A percentile compares a stretch with the other conserved stretches of the same genome.
Conservation (phyloP, 1,140 invertebrate species). For the Lepidotrigona ventralis region DNA sequence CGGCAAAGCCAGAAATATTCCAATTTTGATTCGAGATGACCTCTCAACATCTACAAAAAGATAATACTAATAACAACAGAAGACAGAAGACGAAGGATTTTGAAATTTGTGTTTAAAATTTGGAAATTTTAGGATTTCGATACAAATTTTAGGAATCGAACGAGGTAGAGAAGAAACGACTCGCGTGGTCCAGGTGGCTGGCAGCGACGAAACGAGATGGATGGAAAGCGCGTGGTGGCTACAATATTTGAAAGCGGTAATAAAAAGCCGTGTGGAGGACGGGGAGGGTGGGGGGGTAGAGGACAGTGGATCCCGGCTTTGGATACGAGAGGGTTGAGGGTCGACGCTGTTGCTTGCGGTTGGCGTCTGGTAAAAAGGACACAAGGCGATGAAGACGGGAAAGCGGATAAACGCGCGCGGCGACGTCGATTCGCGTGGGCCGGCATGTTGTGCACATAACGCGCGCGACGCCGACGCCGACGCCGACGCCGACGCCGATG, state of each 20-base stretch:
- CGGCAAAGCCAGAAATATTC: not conserved
- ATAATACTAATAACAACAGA: no score
- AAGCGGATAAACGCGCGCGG: slow-evolving; percentile 35
- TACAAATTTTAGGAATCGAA: no score
- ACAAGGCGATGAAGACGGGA: slow-evolving; percentile 27
- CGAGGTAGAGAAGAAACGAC: no score
- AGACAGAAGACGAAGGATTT: no score
- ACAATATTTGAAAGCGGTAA: slow-evolving; percentile 27
- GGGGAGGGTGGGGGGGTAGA: not conserved
- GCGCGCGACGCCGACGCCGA: slow-evolving; percentile 38
- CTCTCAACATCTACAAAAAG: no score
- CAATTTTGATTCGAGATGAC: no score
- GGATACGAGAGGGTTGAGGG: not conserved
- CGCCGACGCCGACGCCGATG: slow-evolving; percentile 43
- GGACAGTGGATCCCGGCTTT: not conserved
- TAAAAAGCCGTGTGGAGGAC: not conserved
- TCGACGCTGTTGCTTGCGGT: not conserved
- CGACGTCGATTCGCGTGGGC: slow-evolving; percentile 16
- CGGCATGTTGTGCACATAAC: slow-evolving; percentile 43
- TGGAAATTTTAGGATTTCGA: no score
- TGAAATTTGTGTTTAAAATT: no score
- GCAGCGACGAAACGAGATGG: not conserved
- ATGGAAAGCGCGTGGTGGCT: not conserved
- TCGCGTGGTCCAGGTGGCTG: no score
- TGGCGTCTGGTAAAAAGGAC: slow-evolving; percentile 29